Evolutionary conservation across 2,888 invertebrate genomes (phyloP).

Genomic region (Trilocha varians): DNA sequence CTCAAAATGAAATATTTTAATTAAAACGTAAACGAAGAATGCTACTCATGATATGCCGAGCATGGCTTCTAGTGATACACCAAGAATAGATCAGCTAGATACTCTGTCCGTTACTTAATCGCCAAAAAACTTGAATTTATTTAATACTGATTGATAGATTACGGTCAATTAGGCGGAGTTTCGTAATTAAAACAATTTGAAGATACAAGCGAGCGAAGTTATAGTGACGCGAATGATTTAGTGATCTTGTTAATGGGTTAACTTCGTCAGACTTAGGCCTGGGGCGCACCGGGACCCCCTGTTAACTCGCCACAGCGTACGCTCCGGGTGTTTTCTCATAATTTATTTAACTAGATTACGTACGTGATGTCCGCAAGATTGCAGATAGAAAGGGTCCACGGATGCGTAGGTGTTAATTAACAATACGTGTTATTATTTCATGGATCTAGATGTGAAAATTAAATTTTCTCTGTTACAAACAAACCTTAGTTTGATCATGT

Average conservation of each 20-base stretch:
- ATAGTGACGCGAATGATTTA: slow-evolving; percentile 57
- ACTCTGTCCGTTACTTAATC: not conserved
- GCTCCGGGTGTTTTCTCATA: slow-evolving; percentile 21
- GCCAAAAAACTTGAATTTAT: not conserved
- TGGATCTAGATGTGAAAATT: not conserved
- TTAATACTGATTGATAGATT: not conserved
- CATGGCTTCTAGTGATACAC: no score
- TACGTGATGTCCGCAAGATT: not conserved
- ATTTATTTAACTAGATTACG: slow-evolving; percentile 21
- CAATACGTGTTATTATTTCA: not conserved
- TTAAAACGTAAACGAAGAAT: no score
- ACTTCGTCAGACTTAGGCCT: slow-evolving; percentile 51
- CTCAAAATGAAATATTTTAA: no score
- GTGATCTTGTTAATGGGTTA: slow-evolving; percentile 56
- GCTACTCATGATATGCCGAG: no score
- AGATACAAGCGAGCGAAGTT: slow-evolving; percentile 41
- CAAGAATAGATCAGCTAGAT: no score
- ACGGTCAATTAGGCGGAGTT: not conserved
- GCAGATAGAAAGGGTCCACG: not conserved
- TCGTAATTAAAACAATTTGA: slow-evolving; percentile 37
- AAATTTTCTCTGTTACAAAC: not conserved
- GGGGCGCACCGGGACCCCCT: slow-evolving; percentile 28
- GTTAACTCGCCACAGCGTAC: slow-evolving; percentile 23
- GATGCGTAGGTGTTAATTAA: slow-evolving; percentile 1
- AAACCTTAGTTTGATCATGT: not conserved